phyloP scores from a whole-genome alignment of 2,797 vertebrate species.

The Trachops cirrhosus region DNA sequence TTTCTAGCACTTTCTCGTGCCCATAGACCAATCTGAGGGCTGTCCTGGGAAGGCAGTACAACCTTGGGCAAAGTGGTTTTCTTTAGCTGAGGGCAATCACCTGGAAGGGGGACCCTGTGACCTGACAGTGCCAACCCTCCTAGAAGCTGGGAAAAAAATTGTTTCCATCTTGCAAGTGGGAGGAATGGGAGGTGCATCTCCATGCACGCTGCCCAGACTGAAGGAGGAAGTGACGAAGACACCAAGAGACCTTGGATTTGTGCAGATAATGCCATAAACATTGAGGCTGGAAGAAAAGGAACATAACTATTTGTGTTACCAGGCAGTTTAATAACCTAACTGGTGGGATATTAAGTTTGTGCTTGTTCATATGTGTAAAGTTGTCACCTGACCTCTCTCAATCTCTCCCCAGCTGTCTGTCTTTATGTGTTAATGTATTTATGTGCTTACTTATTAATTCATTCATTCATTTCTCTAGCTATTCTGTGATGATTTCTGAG shows the following conservation, averaged over 20 bases:
- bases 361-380: neutral
- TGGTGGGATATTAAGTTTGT: neutral
- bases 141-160: neutral
- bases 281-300: neutral
- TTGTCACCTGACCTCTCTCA: neutral
- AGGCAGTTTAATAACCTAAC: neutral
- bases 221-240: neutral
- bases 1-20: neutral
- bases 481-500: neutral
- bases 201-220: rapidly evolving
- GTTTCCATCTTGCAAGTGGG: neutral
- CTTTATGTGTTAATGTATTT: neutral
- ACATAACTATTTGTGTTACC: neutral
- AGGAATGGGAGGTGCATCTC: rapidly evolving
- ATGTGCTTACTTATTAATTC: neutral
- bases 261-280: neutral
- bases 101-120: neutral
- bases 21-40: neutral
- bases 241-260: neutral
- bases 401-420: neutral
- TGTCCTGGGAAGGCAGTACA: neutral
- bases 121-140: neutral
- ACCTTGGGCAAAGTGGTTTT: neutral
- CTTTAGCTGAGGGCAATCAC: neutral
- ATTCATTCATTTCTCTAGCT: neutral